A percentile compares a stretch with the other conserved stretches of the same genome.
These are phyloP conservation scores for Tridacna gigas DNA, from an alignment of 2,888 invertebrate species.

Conservation along the genomic window DNA sequence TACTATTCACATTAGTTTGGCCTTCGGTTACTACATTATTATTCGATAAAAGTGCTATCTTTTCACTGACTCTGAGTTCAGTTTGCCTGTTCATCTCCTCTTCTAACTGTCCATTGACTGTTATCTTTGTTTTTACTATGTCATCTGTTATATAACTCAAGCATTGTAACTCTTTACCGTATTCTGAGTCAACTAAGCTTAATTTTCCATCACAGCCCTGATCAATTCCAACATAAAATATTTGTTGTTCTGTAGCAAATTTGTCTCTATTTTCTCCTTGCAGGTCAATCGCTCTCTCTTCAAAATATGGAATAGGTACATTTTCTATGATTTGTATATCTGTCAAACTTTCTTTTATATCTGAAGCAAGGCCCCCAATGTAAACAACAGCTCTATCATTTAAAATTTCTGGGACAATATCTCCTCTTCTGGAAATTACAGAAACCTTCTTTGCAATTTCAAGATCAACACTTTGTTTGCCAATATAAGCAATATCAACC, in stretches of 20 bases:
- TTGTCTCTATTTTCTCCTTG: conserved; percentile 37
- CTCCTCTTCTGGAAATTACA: conserved; percentile 43
- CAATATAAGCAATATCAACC: conserved; percentile 47
- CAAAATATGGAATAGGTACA: conserved; percentile 21
- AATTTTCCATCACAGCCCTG: conserved; percentile 46
- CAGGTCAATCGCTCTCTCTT: conserved; percentile 43
- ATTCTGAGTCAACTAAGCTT: conserved; percentile 19
- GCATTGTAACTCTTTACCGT: conserved; percentile 45
- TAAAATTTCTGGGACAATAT: conserved; percentile 46
- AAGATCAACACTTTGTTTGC: conserved; percentile 40
- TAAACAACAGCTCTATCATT: conserved; percentile 46
- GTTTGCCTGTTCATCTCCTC: not conserved
- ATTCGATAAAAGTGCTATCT: not conserved
- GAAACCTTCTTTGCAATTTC: conserved; percentile 49
- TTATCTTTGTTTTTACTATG: not conserved
- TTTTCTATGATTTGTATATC: conserved; percentile 28
- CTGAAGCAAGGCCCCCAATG: conserved; percentile 50
- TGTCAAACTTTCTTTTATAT: conserved; percentile 30
- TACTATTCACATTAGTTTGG: not conserved
- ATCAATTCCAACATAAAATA: conserved; percentile 51
- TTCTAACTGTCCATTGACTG: not conserved
- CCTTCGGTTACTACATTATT: not conserved
- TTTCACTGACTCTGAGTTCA: not conserved
- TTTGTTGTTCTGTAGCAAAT: conserved; percentile 44
- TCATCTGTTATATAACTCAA: conserved; percentile 6